Base-by-base conservation (phyloP, 2,113 vertebrate species). In the Gulo gulo region DNA sequence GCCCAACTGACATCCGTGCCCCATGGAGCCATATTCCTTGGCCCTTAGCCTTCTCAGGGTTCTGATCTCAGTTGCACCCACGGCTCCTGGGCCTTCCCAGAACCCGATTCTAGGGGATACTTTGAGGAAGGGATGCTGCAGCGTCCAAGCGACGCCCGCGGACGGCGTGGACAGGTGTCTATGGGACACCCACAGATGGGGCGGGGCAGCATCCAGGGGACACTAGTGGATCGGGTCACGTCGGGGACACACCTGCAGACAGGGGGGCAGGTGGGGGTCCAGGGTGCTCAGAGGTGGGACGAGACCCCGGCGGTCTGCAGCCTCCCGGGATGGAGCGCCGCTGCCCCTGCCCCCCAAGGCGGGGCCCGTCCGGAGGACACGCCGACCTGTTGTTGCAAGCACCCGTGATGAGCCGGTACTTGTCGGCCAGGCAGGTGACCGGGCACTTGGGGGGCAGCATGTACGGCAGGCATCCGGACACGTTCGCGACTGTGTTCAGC, bases 301-400 rank as follows among this genome's bases (percentile, higher is more conserved):
- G 23, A 74, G 71, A 74, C 39, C 71, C 36, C 10, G 16, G 4
- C 2, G 21, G 36, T 23, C 71, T 36, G 36, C 42, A 31, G 24
- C 7, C 42, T 24, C 74, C 45, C 5, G 1, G 14, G 74, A 31
- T 7, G 42, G 39, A 16, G 1, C 7, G 23, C 42, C 7, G 5
- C 1, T 2, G n/a, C 26, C 26, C 4, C 47, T 47, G 6, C n/a
- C 69, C 21, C 57, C 21, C 57, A 23, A 8, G 57, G 57, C 0
- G 57, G 57, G 61, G 24, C 39, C 4, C 11, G 36, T 3, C 78
- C 24, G 1, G 29, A 9, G 52, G 23, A n/a, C 55, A 3, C 98
- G 99, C 99, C 99, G 98, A 99, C 99, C 99, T 99, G 99, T 99
- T 99, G 98, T 99, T 99, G 98, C 99, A 99, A 65, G 98, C 90